Conservation (phyloP, 2,797 vertebrate species). For the Psittacula derbiana region DNA sequence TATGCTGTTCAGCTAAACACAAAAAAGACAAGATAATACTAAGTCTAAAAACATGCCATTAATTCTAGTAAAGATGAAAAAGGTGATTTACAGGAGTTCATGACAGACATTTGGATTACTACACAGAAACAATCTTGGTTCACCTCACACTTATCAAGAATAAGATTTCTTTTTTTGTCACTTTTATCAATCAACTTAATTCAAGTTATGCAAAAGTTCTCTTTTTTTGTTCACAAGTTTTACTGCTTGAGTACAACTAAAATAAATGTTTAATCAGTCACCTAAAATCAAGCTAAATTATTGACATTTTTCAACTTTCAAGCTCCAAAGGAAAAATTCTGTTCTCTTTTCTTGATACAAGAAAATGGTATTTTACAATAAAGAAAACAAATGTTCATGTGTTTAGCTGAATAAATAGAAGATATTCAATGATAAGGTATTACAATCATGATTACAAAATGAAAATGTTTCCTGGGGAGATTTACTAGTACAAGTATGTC, state of each 20-base stretch:
- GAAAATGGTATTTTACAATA: background rate
- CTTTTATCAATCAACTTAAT: background rate
- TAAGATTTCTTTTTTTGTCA: background rate
- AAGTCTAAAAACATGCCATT: background rate
- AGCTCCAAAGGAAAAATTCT: background rate
- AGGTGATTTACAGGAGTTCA: background rate
- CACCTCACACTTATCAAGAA: background rate
- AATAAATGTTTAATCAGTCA: background rate
- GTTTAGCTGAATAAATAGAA: background rate
- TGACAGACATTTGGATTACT: background rate
- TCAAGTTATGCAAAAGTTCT: background rate
- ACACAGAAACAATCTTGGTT: background rate
- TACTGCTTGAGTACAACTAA: background rate
- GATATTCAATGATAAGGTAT: background rate
- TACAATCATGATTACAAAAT: background rate
- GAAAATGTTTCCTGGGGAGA: background rate
- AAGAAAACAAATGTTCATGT: background rate
- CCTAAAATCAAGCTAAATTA: background rate
- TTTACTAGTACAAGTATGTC: background rate
- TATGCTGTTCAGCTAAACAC: slow-evolving; percentile 86
- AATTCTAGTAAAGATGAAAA: background rate
- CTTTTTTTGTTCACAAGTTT: background rate
- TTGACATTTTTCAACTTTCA: background rate
- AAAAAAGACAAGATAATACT: background rate
- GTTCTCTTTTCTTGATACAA: background rate